Percentiles rank a stretch among this genome's conserved stretches.
Evolutionary conservation across 2,797 vertebrate genomes (phyloP).

Genomic region (Anguilla anguilla): DNA sequence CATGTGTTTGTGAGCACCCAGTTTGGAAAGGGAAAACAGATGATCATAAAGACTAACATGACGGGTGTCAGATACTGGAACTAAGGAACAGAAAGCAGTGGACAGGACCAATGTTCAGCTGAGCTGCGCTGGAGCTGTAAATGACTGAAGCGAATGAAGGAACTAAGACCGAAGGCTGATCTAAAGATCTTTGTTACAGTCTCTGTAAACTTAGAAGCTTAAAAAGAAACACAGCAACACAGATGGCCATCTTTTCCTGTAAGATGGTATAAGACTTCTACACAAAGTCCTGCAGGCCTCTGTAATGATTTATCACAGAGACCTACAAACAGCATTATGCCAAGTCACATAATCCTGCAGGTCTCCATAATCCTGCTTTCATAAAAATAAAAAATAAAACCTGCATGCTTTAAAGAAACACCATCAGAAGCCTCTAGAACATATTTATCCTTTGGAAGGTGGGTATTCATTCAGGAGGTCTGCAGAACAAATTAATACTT

Average conservation of each 20-base stretch:
- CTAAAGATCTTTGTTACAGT: not conserved
- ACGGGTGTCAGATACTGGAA: not conserved
- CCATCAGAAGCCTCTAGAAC: not conserved
- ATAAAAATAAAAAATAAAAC: not conserved
- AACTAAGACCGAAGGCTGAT: not conserved
- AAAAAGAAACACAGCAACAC: not conserved
- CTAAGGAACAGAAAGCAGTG: not conserved
- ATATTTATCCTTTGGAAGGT: not conserved
- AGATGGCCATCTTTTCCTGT: not conserved
- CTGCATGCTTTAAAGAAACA: not conserved
- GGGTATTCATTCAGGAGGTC: not conserved
- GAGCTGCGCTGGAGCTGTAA: not conserved
- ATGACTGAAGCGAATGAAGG: not conserved
- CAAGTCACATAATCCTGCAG: not conserved
- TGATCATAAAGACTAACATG: not conserved
- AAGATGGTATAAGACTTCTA: not conserved
- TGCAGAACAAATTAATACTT: not conserved
- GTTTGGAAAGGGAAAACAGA: not conserved
- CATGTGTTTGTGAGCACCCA: not conserved
- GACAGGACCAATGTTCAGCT: not conserved
- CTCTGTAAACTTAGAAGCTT: not conserved
- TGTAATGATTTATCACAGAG: not conserved
- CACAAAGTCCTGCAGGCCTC: not conserved
- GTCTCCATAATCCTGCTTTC: not conserved
- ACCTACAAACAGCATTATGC: not conserved